These are phyloP conservation scores for Garra rufa DNA, from an alignment of 2,113 vertebrate species.

Conservation along the genomic window DNA sequence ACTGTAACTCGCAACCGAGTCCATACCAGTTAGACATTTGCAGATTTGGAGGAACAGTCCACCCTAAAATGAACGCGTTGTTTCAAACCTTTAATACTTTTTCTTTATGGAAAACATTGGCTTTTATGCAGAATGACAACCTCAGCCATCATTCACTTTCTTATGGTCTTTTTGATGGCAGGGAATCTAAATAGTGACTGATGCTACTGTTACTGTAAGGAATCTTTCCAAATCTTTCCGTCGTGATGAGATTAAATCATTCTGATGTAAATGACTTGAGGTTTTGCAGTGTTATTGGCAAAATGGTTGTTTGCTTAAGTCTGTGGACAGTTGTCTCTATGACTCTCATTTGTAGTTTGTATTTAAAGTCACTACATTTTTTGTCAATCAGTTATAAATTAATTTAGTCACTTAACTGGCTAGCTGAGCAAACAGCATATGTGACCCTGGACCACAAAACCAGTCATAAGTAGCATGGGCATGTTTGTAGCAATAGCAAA, in stretches of 20 bases:
- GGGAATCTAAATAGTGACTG: not conserved
- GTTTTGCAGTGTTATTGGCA: not conserved
- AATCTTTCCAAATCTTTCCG: not conserved
- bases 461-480: too few species aligned
- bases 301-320: not conserved
- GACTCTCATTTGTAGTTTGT: not conserved
- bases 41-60: not conserved
- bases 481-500: too few species aligned
- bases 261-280: not conserved
- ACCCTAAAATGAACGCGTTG: not conserved
- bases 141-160: not conserved
- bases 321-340: not conserved
- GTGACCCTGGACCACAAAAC: too few species aligned
- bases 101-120: not conserved
- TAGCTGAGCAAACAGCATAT: not conserved
- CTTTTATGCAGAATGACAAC: not conserved
- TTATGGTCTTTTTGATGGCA: not conserved
- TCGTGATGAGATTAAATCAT: rapidly evolving
- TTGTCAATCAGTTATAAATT: not conserved
- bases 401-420: too few species aligned
- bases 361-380: not conserved
- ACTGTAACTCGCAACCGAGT: not conserved
- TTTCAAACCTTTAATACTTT: not conserved
- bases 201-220: not conserved
- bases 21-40: not conserved